phyloP scores from a whole-genome alignment of 2,797 vertebrate species.

The Xiphophorus birchmanni region DNA sequence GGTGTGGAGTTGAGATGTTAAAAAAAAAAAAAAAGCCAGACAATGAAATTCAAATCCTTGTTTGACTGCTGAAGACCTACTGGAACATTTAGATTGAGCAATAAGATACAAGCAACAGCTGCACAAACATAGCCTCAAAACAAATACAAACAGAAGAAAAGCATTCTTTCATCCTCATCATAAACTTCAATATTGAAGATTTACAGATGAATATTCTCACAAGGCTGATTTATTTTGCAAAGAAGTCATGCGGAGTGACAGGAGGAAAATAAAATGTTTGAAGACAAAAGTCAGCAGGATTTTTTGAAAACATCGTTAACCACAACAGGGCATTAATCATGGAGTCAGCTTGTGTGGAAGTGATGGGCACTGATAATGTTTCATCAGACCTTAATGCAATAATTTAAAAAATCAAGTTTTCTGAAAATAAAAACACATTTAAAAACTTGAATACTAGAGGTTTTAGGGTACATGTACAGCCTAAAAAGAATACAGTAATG shows the following conservation, averaged over 20 bases:
- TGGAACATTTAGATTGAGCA: background rate
- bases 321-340: constrained; percentile 3
- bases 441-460: background rate
- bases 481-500: background rate
- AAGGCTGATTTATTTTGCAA: background rate
- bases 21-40: background rate
- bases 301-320: background rate
- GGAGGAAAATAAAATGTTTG: background rate
- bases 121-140: constrained; percentile 6
- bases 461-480: background rate
- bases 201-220: constrained; percentile 2
- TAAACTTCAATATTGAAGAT: background rate
- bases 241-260: background rate
- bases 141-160: background rate
- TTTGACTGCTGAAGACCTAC: constrained; percentile 4
- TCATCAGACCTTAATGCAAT: background rate
- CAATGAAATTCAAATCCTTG: background rate
- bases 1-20: background rate
- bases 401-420: background rate
- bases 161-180: background rate
- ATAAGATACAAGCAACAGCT: constrained; percentile 4
- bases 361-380: background rate
- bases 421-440: background rate
- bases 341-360: background rate
- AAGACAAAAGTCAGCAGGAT: background rate